Base-by-base conservation (phyloP, 2,888 invertebrate species). In the Phasia obesa region DNA sequence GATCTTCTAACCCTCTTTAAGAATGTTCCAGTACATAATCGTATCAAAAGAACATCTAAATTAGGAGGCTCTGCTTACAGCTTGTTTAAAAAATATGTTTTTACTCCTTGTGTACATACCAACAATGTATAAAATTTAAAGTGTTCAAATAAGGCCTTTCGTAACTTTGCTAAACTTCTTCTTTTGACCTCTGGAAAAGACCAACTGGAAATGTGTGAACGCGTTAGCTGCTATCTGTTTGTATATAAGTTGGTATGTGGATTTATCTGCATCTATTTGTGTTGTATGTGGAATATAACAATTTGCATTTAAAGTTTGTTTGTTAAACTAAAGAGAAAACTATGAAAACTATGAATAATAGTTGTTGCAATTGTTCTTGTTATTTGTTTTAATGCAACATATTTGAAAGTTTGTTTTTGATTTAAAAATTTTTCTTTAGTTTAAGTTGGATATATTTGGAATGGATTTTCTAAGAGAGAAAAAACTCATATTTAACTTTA, bases 251-350 rank as follows among this genome's bases (percentile, higher is more conserved):
- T 9, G 57, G 4, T 65, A 25, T 71, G 19, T 49, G 17, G n/a
- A 25, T 55, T 27, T 65, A 23, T 57, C 23, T 55, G 38, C 57
- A 35, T 47, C 38, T 47, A 57, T 78, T 78, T 69, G 74, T 47
- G 62, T 69, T 78, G 69, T 64, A 55, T 78, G 35, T 62, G 67
- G 67, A 67, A 73, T 74, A 57, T 57, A 35, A 47, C 69, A 83
- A 83, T 83, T 70, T 82, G 64, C 78, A 78, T 74, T 42, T 44
- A 57, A 78, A 78, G 64, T 83, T 83, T 74, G 35, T 79, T 79
- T 79, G 47, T 23, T 35, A n/a, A 79, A 77, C 69, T 62, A 21
- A n/a, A 44, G 19, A 67, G 51, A 69, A 69, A 69, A 57, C 23
- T 65, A 49, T 15, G 23, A 70, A 77, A 70, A 62, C 31, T 69